Conservation (phyloP, 2,113 vertebrate species). For the Hiodon alosoides region DNA sequence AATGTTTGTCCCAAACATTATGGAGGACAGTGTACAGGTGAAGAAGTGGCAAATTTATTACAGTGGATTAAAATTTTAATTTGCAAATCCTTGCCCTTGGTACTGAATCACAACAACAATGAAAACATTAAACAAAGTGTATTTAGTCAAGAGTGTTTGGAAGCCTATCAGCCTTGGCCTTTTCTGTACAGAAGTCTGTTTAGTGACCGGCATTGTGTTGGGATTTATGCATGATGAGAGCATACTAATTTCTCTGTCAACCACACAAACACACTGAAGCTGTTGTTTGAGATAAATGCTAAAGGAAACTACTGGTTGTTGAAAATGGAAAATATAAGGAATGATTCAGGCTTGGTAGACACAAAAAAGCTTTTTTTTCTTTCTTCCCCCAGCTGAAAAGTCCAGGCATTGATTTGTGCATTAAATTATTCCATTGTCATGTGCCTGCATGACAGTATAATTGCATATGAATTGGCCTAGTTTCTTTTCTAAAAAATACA, state of each 20-base stretch:
- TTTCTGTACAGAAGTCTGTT: background rate
- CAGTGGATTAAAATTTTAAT: background rate
- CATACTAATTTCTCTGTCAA: conserved; percentile 9
- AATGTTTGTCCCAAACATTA: too few species aligned
- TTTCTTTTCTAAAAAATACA: conserved; percentile 16
- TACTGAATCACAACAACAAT: background rate
- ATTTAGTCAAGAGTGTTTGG: conserved; percentile 3
- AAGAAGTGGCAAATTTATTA: background rate
- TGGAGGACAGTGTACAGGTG: too few species aligned
- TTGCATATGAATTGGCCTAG: conserved; percentile 20
- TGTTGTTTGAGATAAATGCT: background rate
- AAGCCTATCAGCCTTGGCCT: background rate
- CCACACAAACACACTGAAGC: conserved; percentile 5
- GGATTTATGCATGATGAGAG: background rate
- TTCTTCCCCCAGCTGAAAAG: background rate
- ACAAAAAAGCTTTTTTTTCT: background rate
- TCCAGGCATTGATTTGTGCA: conserved; percentile 20
- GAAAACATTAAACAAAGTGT: background rate
- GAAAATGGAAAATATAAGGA: conserved; percentile 2
- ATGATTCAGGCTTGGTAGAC: background rate
- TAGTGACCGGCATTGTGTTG: conserved; percentile 1
- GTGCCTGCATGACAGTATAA: conserved; percentile 15
- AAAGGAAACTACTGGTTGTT: conserved; percentile 6
- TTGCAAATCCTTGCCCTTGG: background rate
- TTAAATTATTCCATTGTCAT: conserved; percentile 13